Base-by-base conservation (phyloP, 2,888 invertebrate genomes). In the Oegoconia quadripuncta region DNA sequence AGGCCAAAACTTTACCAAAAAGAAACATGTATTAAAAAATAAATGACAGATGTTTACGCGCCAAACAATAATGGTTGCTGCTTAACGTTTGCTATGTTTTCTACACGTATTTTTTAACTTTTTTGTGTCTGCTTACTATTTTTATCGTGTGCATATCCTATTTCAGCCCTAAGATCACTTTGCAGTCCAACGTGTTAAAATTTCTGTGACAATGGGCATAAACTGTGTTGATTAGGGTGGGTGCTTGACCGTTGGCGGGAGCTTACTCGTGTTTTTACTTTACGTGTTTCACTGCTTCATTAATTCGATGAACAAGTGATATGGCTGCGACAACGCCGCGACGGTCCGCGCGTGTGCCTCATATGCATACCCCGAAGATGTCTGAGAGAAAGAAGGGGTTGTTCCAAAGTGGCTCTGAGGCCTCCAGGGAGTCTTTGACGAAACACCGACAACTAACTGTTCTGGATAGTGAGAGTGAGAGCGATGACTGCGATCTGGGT, bases 311-410 rank as follows among this genome's bases (percentile, higher is more conserved):
- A 38, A 57, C 45, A 54, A 48, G 53, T 43, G 52, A 49, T 17
- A 87, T 86, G 86, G 70, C 86, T 50, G 64, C 77, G 50, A 64
- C 59, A 44, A 86, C 88, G 15, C 88, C 88, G 9, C 68, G 83
- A 26, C 77, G 84, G 39, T 81, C 82, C 12, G 51, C 74, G 41
- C 73, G 84, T 8, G 48, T 72, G 40, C 73, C 77, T 7, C 74
- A 78, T 39, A 72, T 52, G 30, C 84, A 88, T 47, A 91, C 92
- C 1, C 90, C 91, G 2, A 89, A 89, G 55, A 80, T 91, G 66
- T 84, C 90, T 0, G 91, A 91, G 49, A 83, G 92, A 17, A 91
- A 92, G 57, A 89, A 92, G 48, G 89, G 90, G 48, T 76, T 92
- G 47, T 92, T 93, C 57, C 89, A 89, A 60, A 52, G 48, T 50